A percentile compares a stretch with the other conserved stretches of the same genome.
These are phyloP conservation scores for Iselma pallidipennis DNA, from an alignment of 2,888 invertebrate species.

Conservation along the genomic window DNA sequence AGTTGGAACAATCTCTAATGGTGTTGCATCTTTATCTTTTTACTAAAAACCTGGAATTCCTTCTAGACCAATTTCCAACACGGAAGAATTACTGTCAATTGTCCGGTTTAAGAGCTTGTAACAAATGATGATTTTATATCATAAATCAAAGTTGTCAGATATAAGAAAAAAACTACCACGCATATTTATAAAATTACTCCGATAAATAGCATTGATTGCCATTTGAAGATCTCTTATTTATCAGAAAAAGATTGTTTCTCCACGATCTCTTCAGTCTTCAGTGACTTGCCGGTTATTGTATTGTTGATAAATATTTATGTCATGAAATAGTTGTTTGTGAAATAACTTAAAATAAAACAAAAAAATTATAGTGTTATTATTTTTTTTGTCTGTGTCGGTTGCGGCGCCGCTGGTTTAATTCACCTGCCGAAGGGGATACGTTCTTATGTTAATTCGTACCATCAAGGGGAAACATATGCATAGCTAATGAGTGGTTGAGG, in stretches of 20 bases:
- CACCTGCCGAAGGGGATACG: conserved; percentile 19
- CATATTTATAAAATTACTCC: no score
- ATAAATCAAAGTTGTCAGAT: background rate
- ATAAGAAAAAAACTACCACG: no score
- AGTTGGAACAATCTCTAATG: no score
- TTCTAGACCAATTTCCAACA: background rate
- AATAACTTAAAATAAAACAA: no score
- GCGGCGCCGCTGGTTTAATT: conserved; percentile 1
- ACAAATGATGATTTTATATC: background rate
- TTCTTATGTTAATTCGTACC: conserved; percentile 39
- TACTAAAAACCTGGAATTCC: no score
- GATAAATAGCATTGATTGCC: no score
- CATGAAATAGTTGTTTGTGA: no score
- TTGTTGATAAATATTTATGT: background rate
- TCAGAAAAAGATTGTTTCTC: no score
- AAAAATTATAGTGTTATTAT: no score
- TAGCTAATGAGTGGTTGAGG: conserved; percentile 37
- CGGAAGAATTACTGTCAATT: background rate
- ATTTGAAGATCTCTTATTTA: no score
- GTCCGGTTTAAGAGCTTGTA: background rate
- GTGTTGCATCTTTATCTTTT: no score
- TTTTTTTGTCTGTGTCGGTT: background rate
- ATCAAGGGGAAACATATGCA: conserved; percentile 37
- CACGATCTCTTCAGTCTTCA: no score
- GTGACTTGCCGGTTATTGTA: background rate